Evolutionary conservation across 2,113 vertebrate species (phyloP).

Genomic region (Oceanites oceanicus): DNA sequence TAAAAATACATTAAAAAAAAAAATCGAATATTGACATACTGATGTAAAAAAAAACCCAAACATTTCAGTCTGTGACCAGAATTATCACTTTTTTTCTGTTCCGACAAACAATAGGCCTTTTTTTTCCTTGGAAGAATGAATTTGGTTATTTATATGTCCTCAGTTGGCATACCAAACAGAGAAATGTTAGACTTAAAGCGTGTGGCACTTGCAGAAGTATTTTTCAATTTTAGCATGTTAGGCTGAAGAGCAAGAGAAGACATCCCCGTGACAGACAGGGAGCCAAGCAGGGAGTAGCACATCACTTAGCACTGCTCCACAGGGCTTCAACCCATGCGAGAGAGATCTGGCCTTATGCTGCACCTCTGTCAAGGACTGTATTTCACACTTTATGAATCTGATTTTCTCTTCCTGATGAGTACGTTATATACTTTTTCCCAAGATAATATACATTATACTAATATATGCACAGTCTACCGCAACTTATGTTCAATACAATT

Average conservation of each 20-base stretch:
- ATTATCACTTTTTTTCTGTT: background rate
- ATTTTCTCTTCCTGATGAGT: background rate
- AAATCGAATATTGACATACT: background rate
- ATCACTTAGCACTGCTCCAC: slow-evolving; percentile 23
- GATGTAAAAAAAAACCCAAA: background rate
- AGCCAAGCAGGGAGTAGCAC: background rate
- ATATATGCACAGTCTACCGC: background rate
- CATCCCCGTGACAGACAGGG: background rate
- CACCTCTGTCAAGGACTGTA: background rate
- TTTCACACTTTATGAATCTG: background rate
- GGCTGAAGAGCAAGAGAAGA: background rate
- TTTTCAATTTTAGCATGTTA: background rate
- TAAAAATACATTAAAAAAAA: background rate
- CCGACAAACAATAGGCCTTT: background rate
- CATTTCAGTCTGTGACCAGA: background rate
- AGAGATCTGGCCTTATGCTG: background rate
- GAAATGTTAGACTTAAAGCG: background rate
- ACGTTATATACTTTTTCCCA: background rate
- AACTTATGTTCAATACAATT: background rate
- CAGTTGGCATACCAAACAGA: background rate
- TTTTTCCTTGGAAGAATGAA: background rate
- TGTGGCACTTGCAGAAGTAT: background rate
- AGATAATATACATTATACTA: background rate
- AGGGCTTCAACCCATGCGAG: background rate
- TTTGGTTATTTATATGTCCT: background rate